Base-by-base conservation (phyloP, 92 coral and sea anemone species). In the Paragorgia papillata region DNA sequence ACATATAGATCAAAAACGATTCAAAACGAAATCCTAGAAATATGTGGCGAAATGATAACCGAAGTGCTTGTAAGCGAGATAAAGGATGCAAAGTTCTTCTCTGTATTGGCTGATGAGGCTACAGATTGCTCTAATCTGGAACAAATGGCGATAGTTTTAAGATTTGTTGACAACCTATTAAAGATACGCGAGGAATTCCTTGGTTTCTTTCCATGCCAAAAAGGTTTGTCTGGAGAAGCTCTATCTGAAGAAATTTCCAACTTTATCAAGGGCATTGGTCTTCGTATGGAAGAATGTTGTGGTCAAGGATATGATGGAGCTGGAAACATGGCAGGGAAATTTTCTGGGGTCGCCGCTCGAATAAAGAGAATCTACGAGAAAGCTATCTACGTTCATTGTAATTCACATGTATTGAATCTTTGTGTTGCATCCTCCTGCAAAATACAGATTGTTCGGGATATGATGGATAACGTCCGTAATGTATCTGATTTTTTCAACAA, bases 271-370 rank as follows among this genome's bases (percentile, higher is more conserved):
- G 65, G 58, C 59, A 22, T 67, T 21, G 69, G 77, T 28, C 50
- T 76, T 3, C 26, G 71, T 30, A 56, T 66, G 64, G 62, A 66
- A 39, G 68, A 63, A 1, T 83, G 82, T 66, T 56, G 86, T 43
- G 82, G 82, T 14, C 82, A 75, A 43, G 86, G 86, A 3, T 65
- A 83, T 50, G 78, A 83, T 53, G 82, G 86, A 8, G 82, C 70
- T 7, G 81, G 76, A 53, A 83, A 75, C 21, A 66, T 83, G 82
- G 76, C 81, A 26, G 86, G 86, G 18, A 80, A 69, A 69, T 24
- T 67, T 26, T 80, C 79, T 58, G 82, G 82, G 26, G 86, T 75
- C 22, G 86, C 82, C 27, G 75, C 81, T 28, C 75, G 70, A 41
- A 63, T 82, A 49, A 46, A 41, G 35, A 21, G 46, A 29, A 40